Conservation (phyloP, 2,888 invertebrate species). For the Melanargia galathea region DNA sequence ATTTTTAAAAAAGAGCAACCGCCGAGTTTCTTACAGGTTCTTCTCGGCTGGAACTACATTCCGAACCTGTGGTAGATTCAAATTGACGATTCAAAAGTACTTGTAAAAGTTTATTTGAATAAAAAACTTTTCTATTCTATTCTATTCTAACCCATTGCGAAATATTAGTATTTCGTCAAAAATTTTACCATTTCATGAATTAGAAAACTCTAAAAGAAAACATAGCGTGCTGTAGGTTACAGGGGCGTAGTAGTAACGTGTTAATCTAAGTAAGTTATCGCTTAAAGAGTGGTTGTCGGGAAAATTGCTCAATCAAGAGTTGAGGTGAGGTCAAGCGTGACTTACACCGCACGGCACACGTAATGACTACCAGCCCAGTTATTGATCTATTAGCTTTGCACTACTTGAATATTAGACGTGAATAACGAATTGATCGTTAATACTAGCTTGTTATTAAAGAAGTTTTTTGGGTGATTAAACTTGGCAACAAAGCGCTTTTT, state of each 20-base stretch:
- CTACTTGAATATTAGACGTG: conserved; percentile 43
- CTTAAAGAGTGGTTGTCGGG: conserved; percentile 48
- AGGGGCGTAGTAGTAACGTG: conserved; percentile 44
- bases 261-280: conserved; percentile 52
- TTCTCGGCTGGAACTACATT: too few relatives aligned
- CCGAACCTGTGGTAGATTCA: too few relatives aligned
- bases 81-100: too few relatives aligned
- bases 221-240: conserved; percentile 43
- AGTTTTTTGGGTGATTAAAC: too few relatives aligned
- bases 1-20: too few relatives aligned
- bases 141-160: neutral
- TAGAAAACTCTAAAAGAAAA: conserved; percentile 26
- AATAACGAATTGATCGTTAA: conserved; percentile 16
- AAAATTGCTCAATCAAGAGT: conserved; percentile 52
- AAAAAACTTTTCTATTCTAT: too few relatives aligned
- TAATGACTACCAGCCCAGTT: conserved; percentile 46
- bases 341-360: conserved; percentile 47
- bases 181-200: too few relatives aligned
- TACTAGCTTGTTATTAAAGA: neutral
- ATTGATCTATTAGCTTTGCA: conserved; percentile 47
- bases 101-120: too few relatives aligned
- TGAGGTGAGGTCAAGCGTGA: conserved; percentile 49
- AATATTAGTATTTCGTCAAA: neutral
- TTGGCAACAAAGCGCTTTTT: neutral
- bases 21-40: too few relatives aligned